A percentile compares a stretch with the other conserved stretches of the same genome.
These are phyloP conservation scores for Tetragnatha versicolor DNA, from an alignment of 1,140 invertebrate species.

Conservation along the genomic window DNA sequence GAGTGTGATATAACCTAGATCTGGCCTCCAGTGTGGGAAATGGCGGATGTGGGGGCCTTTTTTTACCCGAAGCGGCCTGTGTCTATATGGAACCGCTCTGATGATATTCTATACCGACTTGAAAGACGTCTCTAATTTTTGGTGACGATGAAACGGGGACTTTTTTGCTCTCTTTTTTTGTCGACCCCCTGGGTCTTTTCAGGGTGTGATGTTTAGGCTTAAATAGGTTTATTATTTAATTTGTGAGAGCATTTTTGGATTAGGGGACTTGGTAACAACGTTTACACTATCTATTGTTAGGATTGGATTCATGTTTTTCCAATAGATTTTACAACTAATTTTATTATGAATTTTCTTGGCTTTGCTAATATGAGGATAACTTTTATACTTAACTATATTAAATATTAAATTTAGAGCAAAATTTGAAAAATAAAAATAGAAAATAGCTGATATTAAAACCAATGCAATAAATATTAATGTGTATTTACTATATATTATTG, in stretches of 20 bases:
- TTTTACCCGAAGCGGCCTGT: slow-evolving; percentile 21
- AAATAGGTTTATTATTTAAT: too few relatives aligned
- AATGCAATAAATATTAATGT: not conserved
- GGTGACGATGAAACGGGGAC: not conserved
- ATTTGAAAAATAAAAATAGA: not conserved
- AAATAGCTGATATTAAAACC: not conserved
- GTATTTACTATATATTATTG: not conserved
- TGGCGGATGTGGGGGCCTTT: slow-evolving; percentile 16
- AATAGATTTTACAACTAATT: not conserved
- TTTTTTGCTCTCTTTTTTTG: not conserved
- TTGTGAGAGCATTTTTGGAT: too few relatives aligned
- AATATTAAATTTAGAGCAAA: not conserved
- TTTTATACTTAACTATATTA: not conserved
- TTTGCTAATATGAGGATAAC: not conserved
- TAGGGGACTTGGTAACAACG: too few relatives aligned
- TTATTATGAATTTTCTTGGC: not conserved
- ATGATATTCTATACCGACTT: slow-evolving; percentile 45
- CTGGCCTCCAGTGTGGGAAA: slow-evolving; percentile 41
- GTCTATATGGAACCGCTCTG: slow-evolving; percentile 38
- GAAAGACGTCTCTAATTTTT: slow-evolving; percentile 24
- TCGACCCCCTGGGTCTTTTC: too few relatives aligned
- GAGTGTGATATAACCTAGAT: slow-evolving; percentile 29
- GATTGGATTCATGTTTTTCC: not conserved
- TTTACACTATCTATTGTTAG: too few relatives aligned
- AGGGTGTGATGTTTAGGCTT: too few relatives aligned